Base-by-base conservation (phyloP, 2,888 invertebrate species). In the Drosophila affinis region DNA sequence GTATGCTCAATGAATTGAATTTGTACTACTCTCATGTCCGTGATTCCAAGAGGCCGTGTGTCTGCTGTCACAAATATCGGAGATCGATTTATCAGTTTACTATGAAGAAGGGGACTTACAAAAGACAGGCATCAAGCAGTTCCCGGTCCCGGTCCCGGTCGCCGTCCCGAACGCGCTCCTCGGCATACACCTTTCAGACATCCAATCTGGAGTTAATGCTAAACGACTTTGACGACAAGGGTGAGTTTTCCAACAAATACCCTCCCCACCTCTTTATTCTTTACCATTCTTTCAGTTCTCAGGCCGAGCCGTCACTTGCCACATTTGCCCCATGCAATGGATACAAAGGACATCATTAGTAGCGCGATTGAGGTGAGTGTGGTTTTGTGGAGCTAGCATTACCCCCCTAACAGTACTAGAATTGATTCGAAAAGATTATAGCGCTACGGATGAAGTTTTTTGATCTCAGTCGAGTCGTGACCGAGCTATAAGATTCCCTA, bases 1-100 rank as follows among this genome's bases (percentile, higher is more conserved):
- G 29, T 62, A 62, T 62, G 62, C 48, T 12, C 29, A 63, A 49
- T 44, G 44, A 29, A 62, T 62, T 62, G 17, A 10, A 44, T 32
- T 44, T 49, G 21, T 5, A 32, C 29, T 3, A 32, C 10, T 32
- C 32, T 2, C 2, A 0, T 34, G 12, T 39, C 6, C n/a, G 7
- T n/a, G 39, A 39, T 39, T 39, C n/a, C n/a, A 14, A 3, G 14
- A n/a, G 39, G 39, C 39, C 39, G 39, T 39, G 39, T 39, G 39
- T 39, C 39, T 39, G 39, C 39, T 39, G 39, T 39, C 39, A 39
- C 7, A 39, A 7, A 14, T n/a, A n/a, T 39, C n/a, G 3, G 14
- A n/a, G 7, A 39, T 39, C n/a, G n/a, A 14, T 7, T 39, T 39
- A 3, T 39, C 14, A 39, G 0, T 5, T 24, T 24, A 5, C 24